Evolutionary conservation across 2,113 vertebrate species (phyloP).

Genomic region (Dicrurus megarhynchus): DNA sequence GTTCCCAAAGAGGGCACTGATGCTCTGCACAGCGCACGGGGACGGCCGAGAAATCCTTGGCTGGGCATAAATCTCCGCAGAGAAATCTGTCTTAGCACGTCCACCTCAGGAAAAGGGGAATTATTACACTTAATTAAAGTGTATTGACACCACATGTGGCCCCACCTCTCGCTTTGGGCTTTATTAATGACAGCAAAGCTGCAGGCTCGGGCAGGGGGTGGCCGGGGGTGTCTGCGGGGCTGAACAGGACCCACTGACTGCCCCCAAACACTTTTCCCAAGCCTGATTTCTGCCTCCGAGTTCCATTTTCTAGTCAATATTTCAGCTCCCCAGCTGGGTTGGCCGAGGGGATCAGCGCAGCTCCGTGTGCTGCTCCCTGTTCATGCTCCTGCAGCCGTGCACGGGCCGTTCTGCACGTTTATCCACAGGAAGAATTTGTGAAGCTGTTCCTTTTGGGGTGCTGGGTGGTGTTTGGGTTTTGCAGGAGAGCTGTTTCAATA

Average conservation of each 20-base stretch:
- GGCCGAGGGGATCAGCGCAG: not conserved
- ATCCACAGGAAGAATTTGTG: not conserved
- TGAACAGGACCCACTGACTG: not conserved
- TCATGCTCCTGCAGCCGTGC: not conserved
- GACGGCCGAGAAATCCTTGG: not conserved
- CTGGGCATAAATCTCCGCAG: constrained; percentile 52
- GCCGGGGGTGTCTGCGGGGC: not conserved
- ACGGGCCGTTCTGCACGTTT: not conserved
- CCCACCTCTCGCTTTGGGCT: constrained; percentile 64
- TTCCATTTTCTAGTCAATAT: not conserved
- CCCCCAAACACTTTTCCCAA: not conserved
- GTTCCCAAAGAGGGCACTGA: constrained; percentile 77
- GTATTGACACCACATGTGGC: constrained; percentile 87
- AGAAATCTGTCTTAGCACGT: constrained; percentile 75
- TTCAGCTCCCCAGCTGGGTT: not conserved
- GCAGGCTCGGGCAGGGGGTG: not conserved
- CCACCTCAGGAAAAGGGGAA: constrained; percentile 82
- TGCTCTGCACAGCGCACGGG: not conserved
- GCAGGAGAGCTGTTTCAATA: not conserved
- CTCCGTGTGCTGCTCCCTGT: not conserved
- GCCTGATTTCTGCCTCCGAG: not conserved
- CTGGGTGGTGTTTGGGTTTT: not conserved
- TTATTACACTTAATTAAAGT: constrained; percentile 89
- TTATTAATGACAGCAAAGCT: constrained; percentile 72
- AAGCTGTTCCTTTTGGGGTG: not conserved